Percentiles rank a stretch among this genome's conserved stretches.
These are phyloP conservation scores for Sebastes umbrosus DNA, from an alignment of 2,797 vertebrate species.

Conservation along the genomic window DNA sequence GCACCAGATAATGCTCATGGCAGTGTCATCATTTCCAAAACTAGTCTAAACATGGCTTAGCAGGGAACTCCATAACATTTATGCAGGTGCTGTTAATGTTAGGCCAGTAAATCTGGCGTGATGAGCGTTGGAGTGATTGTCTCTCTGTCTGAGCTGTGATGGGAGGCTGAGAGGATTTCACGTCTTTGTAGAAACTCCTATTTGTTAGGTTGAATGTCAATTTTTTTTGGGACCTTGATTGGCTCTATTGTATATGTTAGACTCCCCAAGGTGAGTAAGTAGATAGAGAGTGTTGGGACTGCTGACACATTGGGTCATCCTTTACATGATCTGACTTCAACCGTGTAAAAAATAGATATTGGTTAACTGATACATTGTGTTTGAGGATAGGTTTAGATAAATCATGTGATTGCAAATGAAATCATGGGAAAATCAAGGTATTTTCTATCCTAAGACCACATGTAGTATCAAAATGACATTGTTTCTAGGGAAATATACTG, in stretches of 20 bases:
- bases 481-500: background rate
- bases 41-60: conserved; percentile 73
- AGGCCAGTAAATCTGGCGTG: conserved; percentile 61
- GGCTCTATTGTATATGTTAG: background rate
- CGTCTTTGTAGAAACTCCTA: background rate
- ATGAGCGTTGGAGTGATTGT: conserved; percentile 43
- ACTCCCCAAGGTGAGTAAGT: background rate
- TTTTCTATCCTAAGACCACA: background rate
- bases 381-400: background rate
- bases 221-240: background rate
- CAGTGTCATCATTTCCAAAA: conserved; percentile 59
- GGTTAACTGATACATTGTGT: background rate
- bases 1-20: conserved; percentile 42
- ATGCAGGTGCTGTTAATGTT: conserved; percentile 78
- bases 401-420: background rate
- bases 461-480: background rate
- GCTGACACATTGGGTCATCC: background rate
- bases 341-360: background rate
- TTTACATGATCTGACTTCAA: background rate
- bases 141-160: conserved; percentile 25
- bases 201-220: background rate
- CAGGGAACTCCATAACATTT: conserved; percentile 56
- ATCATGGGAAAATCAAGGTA: background rate
- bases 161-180: background rate
- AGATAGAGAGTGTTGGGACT: background rate